Base-by-base conservation (phyloP, 1,140 invertebrate species). In the Cherax quadricarinatus region DNA sequence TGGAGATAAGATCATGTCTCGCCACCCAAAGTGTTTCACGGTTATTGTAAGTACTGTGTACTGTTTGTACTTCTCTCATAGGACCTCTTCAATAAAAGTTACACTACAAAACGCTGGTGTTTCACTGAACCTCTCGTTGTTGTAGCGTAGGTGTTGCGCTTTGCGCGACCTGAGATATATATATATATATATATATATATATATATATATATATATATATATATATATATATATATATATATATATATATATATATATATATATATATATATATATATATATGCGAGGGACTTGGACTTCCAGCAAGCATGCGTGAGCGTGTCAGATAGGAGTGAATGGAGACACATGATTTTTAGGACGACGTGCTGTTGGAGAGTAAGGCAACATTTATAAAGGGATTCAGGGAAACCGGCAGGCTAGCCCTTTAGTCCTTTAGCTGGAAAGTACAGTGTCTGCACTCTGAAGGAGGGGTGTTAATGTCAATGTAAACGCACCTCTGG, bases 111-210 rank as follows among this genome's bases (percentile, higher is more conserved):
- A 66, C 18, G 4, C 12, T 66, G 18, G 14, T 5, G 18, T 66
- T 5, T 66, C 12, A 66, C 62, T 66, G 12, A 66, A 18, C 62
- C 62, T 66, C 6, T 57, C 12, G 53, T 14, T 57, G 12, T 10
- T 66, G 57, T 18, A 5, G 62, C 3, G 53, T 51, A 60, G 57
- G 24, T 30, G 21, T 79, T 24, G 4, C 10, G 60, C 18, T 79
- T n/a, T 57, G 0, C 12, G 53, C 4, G 12, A 12, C 53, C 53
- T 57, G 78, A 78, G 78, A 78, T 87, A 78, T 87, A 53, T 87
- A 78, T 79, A 57, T 57, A 78, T 57, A 53, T 60, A 78, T 57
- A 88, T 57, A 88, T 87, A 87, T 87, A 87, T 78, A 87, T 87
- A 87, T 87, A 75, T 75, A 75, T 87, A 75, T 49, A 49, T 75